Conservation (phyloP, 1,140 invertebrate species). For the Notospermus geniculatus region DNA sequence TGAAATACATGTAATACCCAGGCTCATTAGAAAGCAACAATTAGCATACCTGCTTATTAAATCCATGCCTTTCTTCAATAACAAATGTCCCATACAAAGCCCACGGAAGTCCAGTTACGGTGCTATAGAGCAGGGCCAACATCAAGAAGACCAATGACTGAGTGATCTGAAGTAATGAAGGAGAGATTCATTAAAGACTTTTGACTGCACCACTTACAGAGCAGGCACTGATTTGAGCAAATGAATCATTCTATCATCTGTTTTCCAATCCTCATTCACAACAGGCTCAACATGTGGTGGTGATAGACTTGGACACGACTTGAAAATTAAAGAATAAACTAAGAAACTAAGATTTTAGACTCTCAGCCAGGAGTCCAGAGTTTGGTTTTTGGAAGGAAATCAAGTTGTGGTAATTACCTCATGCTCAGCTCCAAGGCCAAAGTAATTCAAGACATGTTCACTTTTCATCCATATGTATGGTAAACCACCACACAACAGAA, state of each 20-base stretch:
- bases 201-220: no score
- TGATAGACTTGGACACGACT: no score
- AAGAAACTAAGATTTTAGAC: no score
- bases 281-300: no score
- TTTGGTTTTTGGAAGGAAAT: no score
- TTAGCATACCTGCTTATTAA: conserved; percentile 83
- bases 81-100: conserved; percentile 90
- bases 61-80: conserved; percentile 94
- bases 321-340: no score
- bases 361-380: no score
- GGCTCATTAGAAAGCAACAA: no score
- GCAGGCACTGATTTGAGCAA: no score
- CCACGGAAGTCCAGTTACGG: conserved; percentile 78
- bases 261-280: no score
- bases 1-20: no score
- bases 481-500: conserved; percentile 48
- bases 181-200: background rate
- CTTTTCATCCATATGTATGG: conserved; percentile 48
- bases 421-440: conserved; percentile 48
- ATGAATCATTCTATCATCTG: no score
- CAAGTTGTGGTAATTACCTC: conserved; percentile 44
- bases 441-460: conserved; percentile 33
- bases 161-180: conserved; percentile 35
- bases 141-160: conserved; percentile 73
- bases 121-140: conserved; percentile 68